Evolutionary conservation across 1,140 invertebrate species (phyloP).

Genomic region (Euura lappo): DNA sequence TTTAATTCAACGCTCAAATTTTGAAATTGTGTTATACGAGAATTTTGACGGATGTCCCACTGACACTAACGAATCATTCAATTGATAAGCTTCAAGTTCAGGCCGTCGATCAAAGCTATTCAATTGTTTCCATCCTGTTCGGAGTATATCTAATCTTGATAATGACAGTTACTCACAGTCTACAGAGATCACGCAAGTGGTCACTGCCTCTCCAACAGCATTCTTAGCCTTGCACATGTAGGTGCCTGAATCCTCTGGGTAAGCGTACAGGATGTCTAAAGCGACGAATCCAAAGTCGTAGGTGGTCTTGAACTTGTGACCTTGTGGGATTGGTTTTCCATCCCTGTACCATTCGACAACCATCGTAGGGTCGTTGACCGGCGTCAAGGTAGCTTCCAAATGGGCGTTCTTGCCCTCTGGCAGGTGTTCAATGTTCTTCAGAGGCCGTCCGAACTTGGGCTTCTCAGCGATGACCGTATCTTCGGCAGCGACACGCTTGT

Average conservation of each 20-base stretch:
- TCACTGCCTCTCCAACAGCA: conserved; percentile 88
- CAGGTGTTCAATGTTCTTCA: conserved; percentile 83
- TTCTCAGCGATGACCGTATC: conserved; percentile 81
- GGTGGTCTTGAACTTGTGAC: conserved; percentile 89
- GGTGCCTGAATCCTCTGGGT: conserved; percentile 92
- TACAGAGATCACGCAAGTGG: conserved; percentile 85
- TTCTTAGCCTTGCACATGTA: conserved; percentile 96
- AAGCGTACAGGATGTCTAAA: conserved; percentile 94
- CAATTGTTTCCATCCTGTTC: neutral
- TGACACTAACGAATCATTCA: neutral
- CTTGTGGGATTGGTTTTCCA: conserved; percentile 86
- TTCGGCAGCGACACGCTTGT: conserved; percentile 73
- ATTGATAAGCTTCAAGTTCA: neutral
- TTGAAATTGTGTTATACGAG: neutral
- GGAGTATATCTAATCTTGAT: neutral
- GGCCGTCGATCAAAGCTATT: neutral
- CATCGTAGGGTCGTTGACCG: conserved; percentile 95
- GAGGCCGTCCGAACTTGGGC: conserved; percentile 86
- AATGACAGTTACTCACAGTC: conserved; percentile 66
- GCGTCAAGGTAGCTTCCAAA: conserved; percentile 93
- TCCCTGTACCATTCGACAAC: conserved; percentile 95
- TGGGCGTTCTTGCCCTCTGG: conserved; percentile 90
- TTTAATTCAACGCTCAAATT: neutral
- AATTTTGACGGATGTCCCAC: too few relatives aligned
- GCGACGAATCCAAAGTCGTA: conserved; percentile 97